Evolutionary conservation across 2,888 invertebrate species (phyloP).

Genomic region (Agrochola lota): DNA sequence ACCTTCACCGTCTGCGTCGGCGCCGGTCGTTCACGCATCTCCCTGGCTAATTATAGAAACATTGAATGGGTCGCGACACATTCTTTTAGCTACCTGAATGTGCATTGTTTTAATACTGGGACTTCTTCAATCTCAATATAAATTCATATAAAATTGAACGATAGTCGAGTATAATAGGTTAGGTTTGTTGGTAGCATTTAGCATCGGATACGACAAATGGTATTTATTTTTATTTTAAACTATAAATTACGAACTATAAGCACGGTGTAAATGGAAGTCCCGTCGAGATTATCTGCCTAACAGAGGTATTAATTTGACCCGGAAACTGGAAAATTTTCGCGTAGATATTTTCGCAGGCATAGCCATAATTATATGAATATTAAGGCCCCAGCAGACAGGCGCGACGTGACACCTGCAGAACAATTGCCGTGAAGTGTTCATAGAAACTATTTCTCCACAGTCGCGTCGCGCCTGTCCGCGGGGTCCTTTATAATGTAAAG

Average conservation of each 20-base stretch:
- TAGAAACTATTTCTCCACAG: too few species aligned
- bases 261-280: neutral
- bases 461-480: too few species aligned
- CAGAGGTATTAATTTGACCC: neutral
- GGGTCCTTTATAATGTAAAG: neutral
- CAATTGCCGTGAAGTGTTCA: too few species aligned
- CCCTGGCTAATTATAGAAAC: constrained; percentile 77
- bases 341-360: neutral
- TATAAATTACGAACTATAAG: neutral
- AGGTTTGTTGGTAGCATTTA: neutral
- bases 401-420: too few species aligned
- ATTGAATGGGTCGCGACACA: constrained; percentile 66
- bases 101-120: constrained; percentile 15
- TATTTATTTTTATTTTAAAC: neutral
- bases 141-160: neutral
- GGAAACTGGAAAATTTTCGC: neutral
- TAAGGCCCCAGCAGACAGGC: neutral
- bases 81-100: constrained; percentile 51
- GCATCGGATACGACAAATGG: too few species aligned
- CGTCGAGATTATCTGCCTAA: neutral
- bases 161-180: too few species aligned
- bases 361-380: constrained; percentile 8
- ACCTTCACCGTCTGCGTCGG: constrained; percentile 76
- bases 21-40: constrained; percentile 79
- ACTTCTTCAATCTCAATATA: neutral